Conservation (phyloP, 2,113 vertebrate genomes). For the Melanocharis versteri region DNA sequence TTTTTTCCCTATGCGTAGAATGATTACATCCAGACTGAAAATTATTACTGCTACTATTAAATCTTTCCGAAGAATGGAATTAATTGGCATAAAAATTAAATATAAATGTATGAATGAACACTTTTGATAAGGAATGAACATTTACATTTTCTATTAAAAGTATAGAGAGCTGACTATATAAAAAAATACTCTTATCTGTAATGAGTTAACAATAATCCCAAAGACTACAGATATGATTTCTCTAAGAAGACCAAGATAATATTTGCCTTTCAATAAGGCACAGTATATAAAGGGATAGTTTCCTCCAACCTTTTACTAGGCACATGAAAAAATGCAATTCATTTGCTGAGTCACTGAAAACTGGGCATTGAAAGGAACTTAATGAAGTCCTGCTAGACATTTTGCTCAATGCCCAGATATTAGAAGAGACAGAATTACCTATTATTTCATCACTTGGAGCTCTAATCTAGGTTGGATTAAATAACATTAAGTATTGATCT, state of each 20-base stretch:
- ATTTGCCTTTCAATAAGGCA: background rate
- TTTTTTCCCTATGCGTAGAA: background rate
- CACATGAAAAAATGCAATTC: background rate
- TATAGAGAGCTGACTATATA: background rate
- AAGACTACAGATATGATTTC: background rate
- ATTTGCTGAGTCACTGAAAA: background rate
- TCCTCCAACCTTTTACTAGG: background rate
- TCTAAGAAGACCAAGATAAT: background rate
- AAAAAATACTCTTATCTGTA: background rate
- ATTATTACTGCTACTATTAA: background rate
- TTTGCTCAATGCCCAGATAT: background rate
- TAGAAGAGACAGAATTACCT: background rate
- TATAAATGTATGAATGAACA: background rate
- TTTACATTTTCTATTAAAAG: constrained; percentile 1
- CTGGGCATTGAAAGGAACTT: background rate
- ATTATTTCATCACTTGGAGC: background rate
- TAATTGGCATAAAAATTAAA: background rate
- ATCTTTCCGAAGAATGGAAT: background rate
- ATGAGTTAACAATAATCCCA: background rate
- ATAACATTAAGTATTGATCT: background rate
- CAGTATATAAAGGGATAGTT: background rate
- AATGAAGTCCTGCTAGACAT: background rate
- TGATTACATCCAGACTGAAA: background rate
- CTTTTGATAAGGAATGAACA: background rate
- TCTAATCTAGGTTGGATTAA: background rate